Evolutionary conservation across 2,888 invertebrate genomes (phyloP), one percentile per base, ranked within the genome.

Genomic region (Oscheius sp.): DNA sequence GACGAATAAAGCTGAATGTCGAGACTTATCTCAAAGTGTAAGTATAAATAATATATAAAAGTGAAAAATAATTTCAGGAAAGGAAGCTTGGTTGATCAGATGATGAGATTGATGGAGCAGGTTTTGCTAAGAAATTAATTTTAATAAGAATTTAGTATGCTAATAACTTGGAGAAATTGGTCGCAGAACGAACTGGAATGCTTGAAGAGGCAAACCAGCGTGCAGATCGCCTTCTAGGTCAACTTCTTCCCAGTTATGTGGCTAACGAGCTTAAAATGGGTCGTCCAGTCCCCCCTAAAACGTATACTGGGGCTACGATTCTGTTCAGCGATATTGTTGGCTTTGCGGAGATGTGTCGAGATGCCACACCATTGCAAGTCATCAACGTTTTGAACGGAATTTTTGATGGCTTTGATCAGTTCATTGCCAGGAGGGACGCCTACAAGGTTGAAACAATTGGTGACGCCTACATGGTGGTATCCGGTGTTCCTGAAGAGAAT

Each of bases 151-250:
- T n/a, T n/a, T n/a, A 83, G 61, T 85, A 85, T 53, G 84, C 86
- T 12, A 86, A 86, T 58, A 86, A 86, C 65, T 71, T 86, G 45
- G 86, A 86, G 70, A 85, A 86, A 48, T 33, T 86, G 6, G 86
- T 86, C 6, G 74, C 82, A 27, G 86, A 86, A 45, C 65, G 86
- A 68, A 86, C 86, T 25, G 84, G 83, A 70, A 83, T 86, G 84
- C 73, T 85, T 63, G 86, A 86, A 58, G 86, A 86, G 63, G 86
- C 85, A 1, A 86, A 85, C 52, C 63, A 71, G 3, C 66, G 81
- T 63, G 85, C 85, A 0, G 85, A 86, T 65, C 74, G 79, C 31
- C 75, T 85, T 0, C 72, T 85, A 12, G 73, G 76, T 48, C 85
- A 86, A 69, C 72, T 85, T 3, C 70, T 85, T 20, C 85, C 84